phyloP scores from a whole-genome alignment of 1,140 invertebrate species.

The Lepidurus apus region DNA sequence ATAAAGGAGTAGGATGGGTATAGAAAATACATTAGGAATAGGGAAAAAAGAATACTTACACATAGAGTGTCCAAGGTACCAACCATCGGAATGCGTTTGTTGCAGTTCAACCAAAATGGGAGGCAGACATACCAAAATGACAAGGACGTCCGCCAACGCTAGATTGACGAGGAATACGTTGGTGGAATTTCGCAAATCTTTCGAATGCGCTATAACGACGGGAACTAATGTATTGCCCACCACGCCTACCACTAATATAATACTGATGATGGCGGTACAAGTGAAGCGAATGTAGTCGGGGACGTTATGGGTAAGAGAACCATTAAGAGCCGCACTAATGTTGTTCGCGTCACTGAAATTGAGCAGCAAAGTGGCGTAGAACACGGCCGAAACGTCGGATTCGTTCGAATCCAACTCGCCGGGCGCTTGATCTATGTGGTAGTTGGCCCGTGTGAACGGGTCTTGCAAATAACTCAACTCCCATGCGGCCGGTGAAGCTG shows the following conservation, averaged over 20 bases:
- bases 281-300: background rate
- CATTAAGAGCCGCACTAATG: background rate
- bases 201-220: slow-evolving; percentile 33
- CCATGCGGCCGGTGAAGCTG: background rate
- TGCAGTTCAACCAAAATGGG: slow-evolving; percentile 39
- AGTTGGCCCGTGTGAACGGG: background rate
- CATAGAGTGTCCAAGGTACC: slow-evolving; percentile 81
- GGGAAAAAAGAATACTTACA: slow-evolving; percentile 63
- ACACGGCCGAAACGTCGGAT: background rate
- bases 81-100: slow-evolving; percentile 69
- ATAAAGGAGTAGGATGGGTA: background rate
- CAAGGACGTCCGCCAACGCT: slow-evolving; percentile 55
- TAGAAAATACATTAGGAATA: slow-evolving; percentile 5
- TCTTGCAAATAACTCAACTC: background rate
- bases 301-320: slow-evolving; percentile 6
- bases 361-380: background rate
- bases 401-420: background rate
- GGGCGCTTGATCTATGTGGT: background rate
- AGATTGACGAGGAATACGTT: slow-evolving; percentile 59
- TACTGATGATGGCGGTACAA: slow-evolving; percentile 27
- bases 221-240: slow-evolving; percentile 34
- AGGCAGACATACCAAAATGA: slow-evolving; percentile 54
- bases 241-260: slow-evolving; percentile 31
- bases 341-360: background rate
- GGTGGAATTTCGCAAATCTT: slow-evolving; percentile 50